phyloP scores from a whole-genome alignment of 2,797 vertebrate species.

The Sebastolobus alascanus region DNA sequence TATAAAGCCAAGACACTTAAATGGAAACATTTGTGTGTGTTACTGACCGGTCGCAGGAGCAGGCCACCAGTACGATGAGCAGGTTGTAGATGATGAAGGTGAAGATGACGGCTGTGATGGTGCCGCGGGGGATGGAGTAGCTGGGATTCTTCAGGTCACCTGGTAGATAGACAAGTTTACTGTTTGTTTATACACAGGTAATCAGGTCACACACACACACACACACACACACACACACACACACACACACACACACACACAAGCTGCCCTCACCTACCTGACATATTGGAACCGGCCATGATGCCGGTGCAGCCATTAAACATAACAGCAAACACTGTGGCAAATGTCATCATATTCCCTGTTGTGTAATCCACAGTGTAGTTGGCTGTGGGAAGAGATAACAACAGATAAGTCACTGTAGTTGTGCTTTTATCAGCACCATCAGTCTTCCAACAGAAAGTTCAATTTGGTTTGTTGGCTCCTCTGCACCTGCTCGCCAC shows the following conservation, averaged over 20 bases:
- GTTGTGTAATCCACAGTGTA: constrained; percentile 92
- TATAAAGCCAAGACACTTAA: background rate
- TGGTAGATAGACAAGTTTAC: constrained; percentile 50
- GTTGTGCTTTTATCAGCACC: constrained; percentile 9
- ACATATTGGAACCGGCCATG: constrained; percentile 97
- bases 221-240: constrained; percentile 4
- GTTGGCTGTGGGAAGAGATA: constrained; percentile 73
- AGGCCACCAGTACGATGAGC: constrained; percentile 89
- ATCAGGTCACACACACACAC: background rate
- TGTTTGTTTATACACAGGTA: background rate
- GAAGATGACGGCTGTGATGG: constrained; percentile 93
- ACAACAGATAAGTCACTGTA: constrained; percentile 1
- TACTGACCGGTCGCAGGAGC: constrained; percentile 90
- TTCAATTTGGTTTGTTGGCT: constrained; percentile 27
- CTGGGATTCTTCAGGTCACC: constrained; percentile 93
- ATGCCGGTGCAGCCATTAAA: constrained; percentile 96
- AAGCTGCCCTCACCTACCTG: constrained; percentile 79
- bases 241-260: background rate
- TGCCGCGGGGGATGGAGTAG: constrained; percentile 93
- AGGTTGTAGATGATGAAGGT: constrained; percentile 93
- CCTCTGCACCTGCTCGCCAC: background rate
- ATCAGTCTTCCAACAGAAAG: constrained; percentile 24
- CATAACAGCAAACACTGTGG: constrained; percentile 93
- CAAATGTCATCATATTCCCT: constrained; percentile 88
- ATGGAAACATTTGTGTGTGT: constrained; percentile 13